Evolutionary conservation across 1,140 invertebrate genomes (phyloP).

Genomic region (Alviniconcha marisindica): DNA sequence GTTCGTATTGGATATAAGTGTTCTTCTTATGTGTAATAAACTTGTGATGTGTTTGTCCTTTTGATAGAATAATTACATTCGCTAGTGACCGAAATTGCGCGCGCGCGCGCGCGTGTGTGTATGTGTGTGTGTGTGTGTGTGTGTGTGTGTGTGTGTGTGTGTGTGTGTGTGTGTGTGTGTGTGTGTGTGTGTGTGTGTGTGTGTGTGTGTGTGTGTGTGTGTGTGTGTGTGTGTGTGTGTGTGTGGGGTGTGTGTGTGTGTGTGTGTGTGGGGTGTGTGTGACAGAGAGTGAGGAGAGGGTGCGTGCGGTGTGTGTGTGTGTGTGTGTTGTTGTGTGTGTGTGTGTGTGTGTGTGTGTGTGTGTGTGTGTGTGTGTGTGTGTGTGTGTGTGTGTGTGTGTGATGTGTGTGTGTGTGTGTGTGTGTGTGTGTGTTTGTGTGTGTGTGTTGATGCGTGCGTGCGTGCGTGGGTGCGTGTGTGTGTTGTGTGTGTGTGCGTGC

Average conservation of each 20-base stretch:
- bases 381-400: no score
- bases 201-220: slow-evolving; percentile 21
- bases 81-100: no score
- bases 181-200: slow-evolving; percentile 21
- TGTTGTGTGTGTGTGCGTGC: neutral
- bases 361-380: no score
- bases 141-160: neutral
- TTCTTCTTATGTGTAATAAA: no score
- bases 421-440: slow-evolving; percentile 2
- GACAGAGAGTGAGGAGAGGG: no score
- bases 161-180: slow-evolving; percentile 22
- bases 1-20: no score
- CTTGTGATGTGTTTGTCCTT: no score
- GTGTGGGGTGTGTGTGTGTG: neutral
- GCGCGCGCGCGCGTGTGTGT: neutral
- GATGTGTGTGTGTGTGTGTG: no score
- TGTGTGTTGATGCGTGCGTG: neutral
- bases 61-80: no score
- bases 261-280: neutral
- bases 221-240: slow-evolving; percentile 20
- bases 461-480: neutral
- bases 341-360: neutral
- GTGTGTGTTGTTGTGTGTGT: neutral
- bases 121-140: neutral
- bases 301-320: no score